Base-by-base conservation (phyloP, 35 echinoderm and acorn worm species). In the Anneissia japonica region DNA sequence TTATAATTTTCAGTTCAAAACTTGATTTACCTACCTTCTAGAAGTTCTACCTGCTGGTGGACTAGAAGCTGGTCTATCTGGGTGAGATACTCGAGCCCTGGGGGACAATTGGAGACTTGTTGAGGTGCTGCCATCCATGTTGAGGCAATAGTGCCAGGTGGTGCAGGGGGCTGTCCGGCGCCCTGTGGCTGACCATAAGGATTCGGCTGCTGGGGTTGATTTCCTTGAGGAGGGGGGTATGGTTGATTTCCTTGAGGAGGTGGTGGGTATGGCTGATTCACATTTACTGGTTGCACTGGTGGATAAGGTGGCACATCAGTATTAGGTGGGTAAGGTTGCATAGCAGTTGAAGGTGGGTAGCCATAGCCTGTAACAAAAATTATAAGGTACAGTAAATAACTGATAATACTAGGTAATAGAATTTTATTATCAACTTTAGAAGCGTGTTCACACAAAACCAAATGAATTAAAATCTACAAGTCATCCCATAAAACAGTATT, bases 61-160 rank as follows among this genome's bases (percentile, higher is more conserved):
- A 94, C 93, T 30, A 94, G 37, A 4, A 94, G 83, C 81, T 94
- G 93, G 21, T 95, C 93, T 39, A 95, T 88, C 73, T 95, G 93
- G 38, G 93, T 89, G 37, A 95, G 75, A 34, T 95, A 95, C 35
- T 95, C 93, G 28, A 95, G 86, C 3, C 93, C 93, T 21, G 93
- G 93, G 0, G 93, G 93, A 81, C 93, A 91, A 51, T 90, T 90
- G 5, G 79, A 30, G 6, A 39, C 17, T 9, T 36, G 35, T 28
- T 81, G 79, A 31, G 89, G 80, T 38, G 87, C 73, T 23, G 89
- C 36, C 81, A 81, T 82, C 82, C 86, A 79, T 34, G 82, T 83
- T 77, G 77, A 77, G 26, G 73, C 79, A 30, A 87, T 64, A 17
- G 46, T 40, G n/a, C 79, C 84, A 32, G 84, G 84, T 36, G 90